These are phyloP conservation scores for Colossoma macropomum DNA, from an alignment of 2,113 vertebrate species.

Conservation along the genomic window DNA sequence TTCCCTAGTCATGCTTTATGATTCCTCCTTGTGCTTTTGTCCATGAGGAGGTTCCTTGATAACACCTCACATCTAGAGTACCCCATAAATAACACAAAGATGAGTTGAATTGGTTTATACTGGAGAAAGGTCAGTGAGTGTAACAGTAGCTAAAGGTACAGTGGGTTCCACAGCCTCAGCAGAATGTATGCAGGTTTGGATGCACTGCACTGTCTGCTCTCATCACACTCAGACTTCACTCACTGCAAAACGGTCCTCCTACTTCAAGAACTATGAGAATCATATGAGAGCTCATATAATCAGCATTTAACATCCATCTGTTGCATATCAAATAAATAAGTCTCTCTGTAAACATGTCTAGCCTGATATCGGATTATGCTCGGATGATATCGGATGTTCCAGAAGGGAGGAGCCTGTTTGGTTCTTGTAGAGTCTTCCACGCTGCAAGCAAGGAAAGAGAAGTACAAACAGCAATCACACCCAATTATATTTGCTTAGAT, in stretches of 20 bases:
- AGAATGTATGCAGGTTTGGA: constrained; percentile 17
- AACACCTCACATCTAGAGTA: neutral
- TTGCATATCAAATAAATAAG: constrained; percentile 43
- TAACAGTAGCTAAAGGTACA: neutral
- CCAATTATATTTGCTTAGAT: neutral
- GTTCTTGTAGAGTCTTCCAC: neutral
- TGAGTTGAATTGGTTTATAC: neutral
- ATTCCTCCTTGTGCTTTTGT: neutral
- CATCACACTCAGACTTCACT: neutral
- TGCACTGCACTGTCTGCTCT: neutral
- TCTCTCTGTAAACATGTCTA: constrained; percentile 36
- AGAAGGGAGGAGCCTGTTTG: neutral
- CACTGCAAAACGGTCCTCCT: constrained; percentile 1
- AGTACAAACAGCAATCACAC: neutral
- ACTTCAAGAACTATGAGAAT: constrained; percentile 39
- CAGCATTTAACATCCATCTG: constrained; percentile 41
- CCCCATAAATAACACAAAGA: neutral
- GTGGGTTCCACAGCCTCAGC: constrained; percentile 1
- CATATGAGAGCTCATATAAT: constrained; percentile 39
- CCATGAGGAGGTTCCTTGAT: neutral
- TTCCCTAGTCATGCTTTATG: no score
- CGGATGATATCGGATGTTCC: constrained; percentile 1
- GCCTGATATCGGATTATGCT: constrained; percentile 31
- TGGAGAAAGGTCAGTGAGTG: neutral
- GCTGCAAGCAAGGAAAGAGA: neutral